A percentile compares a stretch with the other conserved stretches of the same genome.
These are phyloP conservation scores for Lepetodrilus schrolli DNA, from an alignment of 2,888 invertebrate genomes.

Conservation along the genomic window DNA sequence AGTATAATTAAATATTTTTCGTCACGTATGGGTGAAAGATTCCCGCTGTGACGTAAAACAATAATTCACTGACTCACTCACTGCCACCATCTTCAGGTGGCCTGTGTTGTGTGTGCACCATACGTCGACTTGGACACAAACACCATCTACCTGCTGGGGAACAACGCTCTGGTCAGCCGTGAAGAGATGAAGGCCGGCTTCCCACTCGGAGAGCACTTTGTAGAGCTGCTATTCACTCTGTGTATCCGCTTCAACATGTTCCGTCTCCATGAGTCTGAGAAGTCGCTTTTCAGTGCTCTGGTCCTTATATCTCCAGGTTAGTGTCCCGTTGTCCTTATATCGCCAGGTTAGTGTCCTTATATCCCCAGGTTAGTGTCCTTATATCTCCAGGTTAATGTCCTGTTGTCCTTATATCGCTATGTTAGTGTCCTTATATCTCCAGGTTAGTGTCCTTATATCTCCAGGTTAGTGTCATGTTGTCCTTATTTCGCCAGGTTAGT, in stretches of 20 bases:
- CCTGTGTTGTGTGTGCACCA: conserved; percentile 73
- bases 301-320: conserved; percentile 74
- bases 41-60: no score
- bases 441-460: conserved; percentile 62
- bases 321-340: background rate
- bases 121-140: conserved; percentile 72
- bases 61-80: no score
- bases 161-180: conserved; percentile 61
- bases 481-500: conserved; percentile 72
- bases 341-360: background rate
- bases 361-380: background rate
- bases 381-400: background rate
- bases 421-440: background rate
- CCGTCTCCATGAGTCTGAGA: conserved; percentile 69
- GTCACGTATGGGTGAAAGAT: no score
- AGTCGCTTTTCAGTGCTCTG: conserved; percentile 73
- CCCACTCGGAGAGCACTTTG: conserved; percentile 72
- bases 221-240: conserved; percentile 73
- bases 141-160: conserved; percentile 69
- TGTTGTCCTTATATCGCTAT: no score
- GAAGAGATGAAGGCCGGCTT: conserved; percentile 73
- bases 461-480: conserved; percentile 67
- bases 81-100: conserved; percentile 60
- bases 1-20: no score
- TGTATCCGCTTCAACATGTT: conserved; percentile 73